phyloP scores from a whole-genome alignment of 2,797 vertebrate genomes.

The Pangasius macronema region DNA sequence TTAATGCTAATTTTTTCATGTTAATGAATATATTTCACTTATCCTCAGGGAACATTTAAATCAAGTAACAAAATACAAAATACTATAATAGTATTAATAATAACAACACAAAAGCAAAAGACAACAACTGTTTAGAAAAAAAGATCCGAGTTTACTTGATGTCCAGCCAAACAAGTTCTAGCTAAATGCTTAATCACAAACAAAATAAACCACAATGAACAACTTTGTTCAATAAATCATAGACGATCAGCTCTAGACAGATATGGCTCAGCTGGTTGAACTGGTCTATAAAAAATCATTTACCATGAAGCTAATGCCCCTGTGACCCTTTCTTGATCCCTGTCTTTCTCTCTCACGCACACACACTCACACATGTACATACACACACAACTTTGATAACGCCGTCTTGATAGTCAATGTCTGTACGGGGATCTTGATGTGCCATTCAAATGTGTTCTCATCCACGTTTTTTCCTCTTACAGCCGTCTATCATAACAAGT shows the following conservation, averaged over 20 bases:
- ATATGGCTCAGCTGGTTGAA: neutral
- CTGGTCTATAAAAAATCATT: neutral
- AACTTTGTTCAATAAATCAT: neutral
- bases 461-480: slow-evolving; percentile 53
- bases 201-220: neutral
- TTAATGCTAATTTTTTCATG: too few species aligned
- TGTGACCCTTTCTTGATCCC: slow-evolving; percentile 28
- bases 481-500: slow-evolving; percentile 57
- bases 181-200: neutral
- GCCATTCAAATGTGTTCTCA: slow-evolving; percentile 61
- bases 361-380: slow-evolving; percentile 32
- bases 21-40: neutral
- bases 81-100: neutral
- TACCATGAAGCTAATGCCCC: neutral
- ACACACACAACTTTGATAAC: slow-evolving; percentile 55
- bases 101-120: neutral
- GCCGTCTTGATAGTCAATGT: slow-evolving; percentile 54
- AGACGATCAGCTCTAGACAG: neutral
- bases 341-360: slow-evolving; percentile 44
- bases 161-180: neutral
- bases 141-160: neutral
- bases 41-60: neutral
- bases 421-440: slow-evolving; percentile 57
- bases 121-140: neutral
- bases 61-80: neutral